These are phyloP conservation scores for Pseudomyrmex sp. DNA, from an alignment of 1,140 invertebrate species.

Conservation along the genomic window DNA sequence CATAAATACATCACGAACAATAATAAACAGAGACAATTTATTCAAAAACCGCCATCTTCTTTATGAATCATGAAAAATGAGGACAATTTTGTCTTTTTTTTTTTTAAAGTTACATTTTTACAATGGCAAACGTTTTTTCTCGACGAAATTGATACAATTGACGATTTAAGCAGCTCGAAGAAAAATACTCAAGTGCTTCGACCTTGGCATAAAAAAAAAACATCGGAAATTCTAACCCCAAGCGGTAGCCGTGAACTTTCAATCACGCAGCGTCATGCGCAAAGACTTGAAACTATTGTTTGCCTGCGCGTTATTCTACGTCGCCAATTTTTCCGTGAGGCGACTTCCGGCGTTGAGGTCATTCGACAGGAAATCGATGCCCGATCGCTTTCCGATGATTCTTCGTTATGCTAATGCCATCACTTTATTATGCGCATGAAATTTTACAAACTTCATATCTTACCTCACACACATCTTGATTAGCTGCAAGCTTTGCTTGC, in stretches of 20 bases:
- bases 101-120: too few species aligned
- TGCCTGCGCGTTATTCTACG: conserved; percentile 73
- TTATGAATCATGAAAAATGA: background rate
- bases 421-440: conserved; percentile 42
- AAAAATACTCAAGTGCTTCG: conserved; percentile 45
- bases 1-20: background rate
- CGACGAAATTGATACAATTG: background rate
- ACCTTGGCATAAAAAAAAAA: conserved; percentile 77
- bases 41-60: background rate
- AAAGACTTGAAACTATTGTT: conserved; percentile 73
- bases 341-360: conserved; percentile 79
- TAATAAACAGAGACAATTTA: background rate
- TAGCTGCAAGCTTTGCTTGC: background rate
- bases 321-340: conserved; percentile 78
- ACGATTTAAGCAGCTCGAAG: conserved; percentile 12
- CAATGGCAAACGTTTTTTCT: too few species aligned
- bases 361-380: conserved; percentile 79
- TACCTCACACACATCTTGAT: background rate
- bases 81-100: too few species aligned
- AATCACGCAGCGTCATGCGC: conserved; percentile 65
- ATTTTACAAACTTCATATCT: conserved; percentile 63
- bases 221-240: conserved; percentile 81
- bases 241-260: conserved; percentile 78
- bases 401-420: conserved; percentile 78
- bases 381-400: conserved; percentile 81